Percentiles rank a stretch among this genome's conserved stretches.
Conservation (phyloP, 2,797 vertebrate genomes). For the Ficedula albicollis region DNA sequence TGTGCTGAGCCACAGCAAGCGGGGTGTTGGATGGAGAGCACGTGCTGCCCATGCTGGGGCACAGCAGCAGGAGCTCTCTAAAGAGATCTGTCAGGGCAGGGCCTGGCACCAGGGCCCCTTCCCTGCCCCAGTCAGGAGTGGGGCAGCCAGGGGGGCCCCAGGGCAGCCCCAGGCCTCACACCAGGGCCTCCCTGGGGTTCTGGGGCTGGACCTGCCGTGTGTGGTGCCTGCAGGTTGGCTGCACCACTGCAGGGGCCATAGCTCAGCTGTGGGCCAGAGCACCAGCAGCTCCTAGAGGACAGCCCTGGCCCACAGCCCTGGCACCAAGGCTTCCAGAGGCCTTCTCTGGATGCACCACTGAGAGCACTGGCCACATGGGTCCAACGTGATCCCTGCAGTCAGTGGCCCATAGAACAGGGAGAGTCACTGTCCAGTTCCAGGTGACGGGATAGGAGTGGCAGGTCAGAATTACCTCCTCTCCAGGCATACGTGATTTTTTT, state of each 20-base stretch:
- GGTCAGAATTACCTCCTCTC: background rate
- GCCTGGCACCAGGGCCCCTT: accelerated
- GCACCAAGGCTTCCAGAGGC: background rate
- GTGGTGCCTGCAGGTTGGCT: background rate
- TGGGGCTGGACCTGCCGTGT: accelerated
- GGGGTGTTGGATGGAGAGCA: background rate
- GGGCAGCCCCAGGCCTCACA: accelerated
- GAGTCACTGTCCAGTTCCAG: background rate
- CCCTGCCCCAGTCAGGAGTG: accelerated
- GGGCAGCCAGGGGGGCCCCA: background rate
- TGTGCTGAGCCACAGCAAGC: background rate
- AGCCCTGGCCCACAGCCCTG: background rate
- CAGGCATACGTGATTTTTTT: background rate
- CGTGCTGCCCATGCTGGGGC: accelerated
- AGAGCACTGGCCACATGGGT: accelerated
- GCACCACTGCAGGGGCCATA: background rate
- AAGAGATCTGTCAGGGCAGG: background rate
- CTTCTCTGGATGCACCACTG: accelerated
- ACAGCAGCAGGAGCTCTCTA: accelerated
- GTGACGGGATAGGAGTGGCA: background rate
- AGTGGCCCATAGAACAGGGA: background rate
- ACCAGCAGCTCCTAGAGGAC: background rate
- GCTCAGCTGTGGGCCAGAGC: background rate
- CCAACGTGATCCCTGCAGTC: background rate
- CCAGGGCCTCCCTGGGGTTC: accelerated